Percentiles rank a stretch among this genome's conserved stretches.
These are phyloP conservation scores for Semicossyphus pulcher DNA, from an alignment of 2,113 vertebrate genomes.

Conservation along the genomic window DNA sequence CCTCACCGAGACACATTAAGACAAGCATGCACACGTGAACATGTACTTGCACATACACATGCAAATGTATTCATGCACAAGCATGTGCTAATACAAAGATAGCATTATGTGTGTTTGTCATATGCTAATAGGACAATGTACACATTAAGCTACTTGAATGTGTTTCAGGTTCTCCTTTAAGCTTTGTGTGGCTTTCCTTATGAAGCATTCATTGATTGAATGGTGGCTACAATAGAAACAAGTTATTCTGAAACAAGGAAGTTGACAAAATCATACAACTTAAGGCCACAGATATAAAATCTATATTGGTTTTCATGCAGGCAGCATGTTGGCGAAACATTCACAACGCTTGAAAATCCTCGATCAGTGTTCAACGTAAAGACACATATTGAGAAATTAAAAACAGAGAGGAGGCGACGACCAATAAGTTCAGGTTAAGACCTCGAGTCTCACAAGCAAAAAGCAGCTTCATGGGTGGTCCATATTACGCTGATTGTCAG, in stretches of 20 bases:
- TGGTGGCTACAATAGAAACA: conserved; percentile 2
- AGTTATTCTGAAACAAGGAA: neutral
- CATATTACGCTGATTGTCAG: neutral
- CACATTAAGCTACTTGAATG: conserved; percentile 26
- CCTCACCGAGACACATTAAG: conserved; percentile 21
- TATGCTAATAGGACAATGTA: conserved; percentile 41
- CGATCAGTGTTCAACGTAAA: too few species aligned
- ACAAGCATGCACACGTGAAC: neutral
- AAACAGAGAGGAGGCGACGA: too few species aligned
- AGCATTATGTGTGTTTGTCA: conserved; percentile 26
- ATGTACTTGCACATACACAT: conserved; percentile 25
- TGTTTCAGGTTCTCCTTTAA: conserved; percentile 2
- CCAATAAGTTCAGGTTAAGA: neutral
- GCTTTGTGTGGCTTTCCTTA: conserved; percentile 29
- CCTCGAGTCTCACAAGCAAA: neutral
- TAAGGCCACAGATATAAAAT: too few species aligned
- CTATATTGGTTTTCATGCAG: too few species aligned
- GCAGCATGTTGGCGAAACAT: too few species aligned
- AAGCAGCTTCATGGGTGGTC: conserved; percentile 7
- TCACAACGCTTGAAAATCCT: too few species aligned
- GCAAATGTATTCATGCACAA: conserved; percentile 24
- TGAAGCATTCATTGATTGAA: neutral
- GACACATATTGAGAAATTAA: too few species aligned
- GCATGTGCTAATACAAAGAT: conserved; percentile 13
- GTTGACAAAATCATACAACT: neutral